A percentile compares a stretch with the other conserved stretches of the same genome.
Evolutionary conservation across 2,797 vertebrate species (phyloP).

Genomic region (Cercopithecus hamlyni): DNA sequence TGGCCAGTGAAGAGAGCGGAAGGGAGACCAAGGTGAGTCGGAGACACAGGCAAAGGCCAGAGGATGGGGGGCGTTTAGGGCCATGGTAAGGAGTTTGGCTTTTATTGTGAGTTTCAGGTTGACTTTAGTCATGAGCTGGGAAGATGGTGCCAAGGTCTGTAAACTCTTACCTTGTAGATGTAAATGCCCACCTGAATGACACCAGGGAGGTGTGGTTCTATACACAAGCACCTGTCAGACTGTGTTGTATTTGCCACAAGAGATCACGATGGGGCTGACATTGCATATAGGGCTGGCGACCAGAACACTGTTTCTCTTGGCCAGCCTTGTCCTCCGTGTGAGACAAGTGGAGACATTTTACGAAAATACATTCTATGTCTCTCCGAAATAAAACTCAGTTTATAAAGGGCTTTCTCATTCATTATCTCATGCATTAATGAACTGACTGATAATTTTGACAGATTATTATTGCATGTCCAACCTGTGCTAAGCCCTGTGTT

Average conservation of each 20-base stretch:
- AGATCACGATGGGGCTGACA: neutral
- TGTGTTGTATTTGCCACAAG: neutral
- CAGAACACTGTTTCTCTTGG: neutral
- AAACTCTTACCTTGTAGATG: neutral
- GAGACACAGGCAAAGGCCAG: neutral
- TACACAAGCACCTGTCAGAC: too few species aligned
- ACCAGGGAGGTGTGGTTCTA: fast-evolving
- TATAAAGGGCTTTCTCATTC: neutral
- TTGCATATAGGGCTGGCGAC: neutral
- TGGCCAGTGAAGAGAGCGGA: too few species aligned
- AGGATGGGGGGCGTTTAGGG: too few species aligned
- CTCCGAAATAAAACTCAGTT: neutral
- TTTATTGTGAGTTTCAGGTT: neutral
- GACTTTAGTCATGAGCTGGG: neutral
- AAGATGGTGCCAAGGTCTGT: neutral
- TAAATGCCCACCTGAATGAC: neutral
- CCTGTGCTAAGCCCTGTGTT: neutral
- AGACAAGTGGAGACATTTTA: neutral
- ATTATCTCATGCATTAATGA: neutral
- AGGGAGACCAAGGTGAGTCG: neutral
- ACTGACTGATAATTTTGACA: neutral
- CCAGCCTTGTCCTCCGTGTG: neutral
- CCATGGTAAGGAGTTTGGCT: too few species aligned
- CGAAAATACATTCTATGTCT: neutral
- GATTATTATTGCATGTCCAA: too few species aligned